A percentile compares a stretch with the other conserved stretches of the same genome.
Evolutionary conservation across 1,140 invertebrate genomes (phyloP).

Genomic region (Drosophila simulans): DNA sequence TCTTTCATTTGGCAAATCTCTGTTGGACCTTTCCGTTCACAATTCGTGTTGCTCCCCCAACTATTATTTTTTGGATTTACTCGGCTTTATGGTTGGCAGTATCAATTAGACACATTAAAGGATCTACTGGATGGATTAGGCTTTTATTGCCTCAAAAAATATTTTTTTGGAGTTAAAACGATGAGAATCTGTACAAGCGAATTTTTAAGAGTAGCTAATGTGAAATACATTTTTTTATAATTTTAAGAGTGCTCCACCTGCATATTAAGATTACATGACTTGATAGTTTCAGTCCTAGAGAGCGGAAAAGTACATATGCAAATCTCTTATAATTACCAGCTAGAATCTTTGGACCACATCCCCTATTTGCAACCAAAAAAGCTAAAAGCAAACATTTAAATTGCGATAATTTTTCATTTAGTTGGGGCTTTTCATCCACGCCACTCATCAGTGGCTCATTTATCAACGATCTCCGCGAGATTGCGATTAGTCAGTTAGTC

Average conservation of each 20-base stretch:
- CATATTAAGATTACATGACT: background rate
- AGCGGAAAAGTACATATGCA: conserved; percentile 33
- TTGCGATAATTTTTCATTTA: conserved; percentile 41
- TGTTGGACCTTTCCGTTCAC: conserved; percentile 16
- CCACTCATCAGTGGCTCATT: conserved; percentile 39
- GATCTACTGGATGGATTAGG: conserved; percentile 35
- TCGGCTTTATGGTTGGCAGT: conserved; percentile 49
- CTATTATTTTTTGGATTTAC: conserved; percentile 28
- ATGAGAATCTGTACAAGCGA: background rate
- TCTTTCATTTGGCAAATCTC: conserved; percentile 70
- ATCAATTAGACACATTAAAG: conserved; percentile 67
- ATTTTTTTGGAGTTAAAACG: conserved; percentile 5
- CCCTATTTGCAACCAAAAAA: conserved; percentile 2
- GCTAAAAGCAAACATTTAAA: conserved; percentile 25
- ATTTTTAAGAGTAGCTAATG: background rate
- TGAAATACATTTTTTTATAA: background rate
- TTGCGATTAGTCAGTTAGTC: conserved; percentile 28
- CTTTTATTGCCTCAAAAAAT: conserved; percentile 3
- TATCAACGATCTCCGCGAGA: conserved; percentile 29
- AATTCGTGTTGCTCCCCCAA: background rate
- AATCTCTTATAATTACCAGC: conserved; percentile 39
- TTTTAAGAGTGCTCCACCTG: background rate
- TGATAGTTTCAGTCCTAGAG: background rate
- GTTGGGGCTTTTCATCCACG: background rate
- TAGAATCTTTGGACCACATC: background rate